A percentile compares a stretch with the other conserved stretches of the same genome.
These are phyloP conservation scores for cattle (Bos taurus) DNA, from an alignment of 2,113 vertebrate species.

Conservation along the genomic window ARS-UCD2.0 NC_037352.1:15399001-15399500, in stretches of 20 bases:
- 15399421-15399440: background rate
- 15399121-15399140: accelerated
- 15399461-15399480: background rate
- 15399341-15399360: background rate
- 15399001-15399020: background rate
- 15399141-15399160: accelerated
- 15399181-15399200: background rate
- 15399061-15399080: accelerated
- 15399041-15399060: background rate
- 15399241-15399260: background rate
- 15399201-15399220: background rate
- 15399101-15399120: background rate
- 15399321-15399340: background rate
- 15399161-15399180: background rate
- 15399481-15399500: background rate
- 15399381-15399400: background rate
- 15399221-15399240: accelerated
- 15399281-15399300: background rate
- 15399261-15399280: background rate
- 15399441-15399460: accelerated
- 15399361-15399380: background rate
- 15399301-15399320: background rate
- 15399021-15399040: background rate
- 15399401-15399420: too few species aligned
- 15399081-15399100: background rate